These are phyloP conservation scores for Pammene aurita DNA, from an alignment of 2,888 invertebrate species.

Conservation along the genomic window DNA sequence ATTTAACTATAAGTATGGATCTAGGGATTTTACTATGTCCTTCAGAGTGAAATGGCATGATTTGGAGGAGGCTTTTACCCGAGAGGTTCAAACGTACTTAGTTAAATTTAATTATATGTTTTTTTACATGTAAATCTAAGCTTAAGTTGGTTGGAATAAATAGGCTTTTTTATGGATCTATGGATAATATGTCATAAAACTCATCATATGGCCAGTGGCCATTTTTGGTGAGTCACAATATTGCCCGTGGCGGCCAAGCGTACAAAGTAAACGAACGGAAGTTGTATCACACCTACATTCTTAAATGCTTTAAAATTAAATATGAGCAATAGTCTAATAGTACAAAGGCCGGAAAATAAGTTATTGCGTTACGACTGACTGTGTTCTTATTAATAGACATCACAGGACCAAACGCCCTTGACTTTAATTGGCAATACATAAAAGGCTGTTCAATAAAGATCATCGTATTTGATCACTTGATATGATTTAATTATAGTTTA, in stretches of 20 bases:
- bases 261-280: constrained; percentile 3
- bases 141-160: too few relatives aligned
- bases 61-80: too few relatives aligned
- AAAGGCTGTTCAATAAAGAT: not conserved
- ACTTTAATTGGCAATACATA: not conserved
- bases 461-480: not conserved
- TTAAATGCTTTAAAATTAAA: constrained; percentile 7
- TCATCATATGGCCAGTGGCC: not conserved
- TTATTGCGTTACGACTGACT: constrained; percentile 1
- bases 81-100: too few relatives aligned
- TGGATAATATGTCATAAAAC: too few relatives aligned
- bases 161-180: too few relatives aligned
- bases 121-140: too few relatives aligned
- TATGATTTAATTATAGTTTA: not conserved
- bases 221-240: not conserved
- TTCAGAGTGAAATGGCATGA: too few relatives aligned
- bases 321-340: constrained; percentile 6
- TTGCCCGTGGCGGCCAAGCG: not conserved
- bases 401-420: not conserved
- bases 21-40: too few relatives aligned
- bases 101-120: too few relatives aligned
- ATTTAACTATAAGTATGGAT: too few relatives aligned
- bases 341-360: not conserved
- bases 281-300: constrained; percentile 4
- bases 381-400: not conserved